phyloP scores from a whole-genome alignment of 2,888 invertebrate genomes.

The Ceriagrion tenellum region DNA sequence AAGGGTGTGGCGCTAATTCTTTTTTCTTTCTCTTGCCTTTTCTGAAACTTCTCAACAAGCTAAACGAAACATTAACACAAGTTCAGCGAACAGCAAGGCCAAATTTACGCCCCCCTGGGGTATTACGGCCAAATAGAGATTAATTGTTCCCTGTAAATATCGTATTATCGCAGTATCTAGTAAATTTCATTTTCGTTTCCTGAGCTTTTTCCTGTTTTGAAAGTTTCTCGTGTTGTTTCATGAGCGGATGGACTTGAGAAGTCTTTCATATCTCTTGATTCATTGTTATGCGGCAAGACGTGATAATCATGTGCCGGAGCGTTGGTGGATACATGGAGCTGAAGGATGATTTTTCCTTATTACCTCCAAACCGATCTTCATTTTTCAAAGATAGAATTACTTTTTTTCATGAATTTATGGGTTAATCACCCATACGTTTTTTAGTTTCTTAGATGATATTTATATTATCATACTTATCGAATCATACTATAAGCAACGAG shows the following conservation, averaged over 20 bases:
- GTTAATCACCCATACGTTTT: no score
- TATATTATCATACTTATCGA: no score
- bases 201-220: background rate
- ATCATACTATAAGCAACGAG: no score
- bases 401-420: no score
- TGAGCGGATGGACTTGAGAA: background rate
- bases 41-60: background rate
- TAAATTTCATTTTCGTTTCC: background rate
- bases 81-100: background rate
- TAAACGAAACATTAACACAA: background rate
- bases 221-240: background rate
- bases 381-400: no score
- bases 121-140: background rate
- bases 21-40: background rate
- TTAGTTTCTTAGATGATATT: no score
- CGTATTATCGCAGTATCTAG: background rate
- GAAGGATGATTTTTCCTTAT: no score
- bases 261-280: no score
- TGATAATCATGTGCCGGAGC: no score
- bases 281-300: no score
- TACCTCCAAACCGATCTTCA: no score
- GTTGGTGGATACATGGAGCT: no score
- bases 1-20: background rate
- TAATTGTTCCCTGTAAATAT: background rate
- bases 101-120: background rate